These are phyloP conservation scores for Coptotermes formosanus DNA, from an alignment of 1,140 invertebrate genomes.

Conservation along the genomic window DNA sequence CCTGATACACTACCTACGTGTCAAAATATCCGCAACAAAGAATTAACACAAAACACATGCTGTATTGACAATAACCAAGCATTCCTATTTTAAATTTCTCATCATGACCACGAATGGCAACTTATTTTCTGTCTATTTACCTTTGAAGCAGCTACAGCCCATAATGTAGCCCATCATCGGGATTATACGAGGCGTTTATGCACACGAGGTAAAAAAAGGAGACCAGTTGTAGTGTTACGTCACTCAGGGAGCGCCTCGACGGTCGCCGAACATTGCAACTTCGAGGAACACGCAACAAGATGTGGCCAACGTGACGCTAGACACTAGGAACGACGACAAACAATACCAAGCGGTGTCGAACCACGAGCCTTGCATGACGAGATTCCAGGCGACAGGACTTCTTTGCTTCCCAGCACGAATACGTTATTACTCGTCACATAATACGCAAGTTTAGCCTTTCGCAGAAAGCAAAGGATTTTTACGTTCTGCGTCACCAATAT, in stretches of 20 bases:
- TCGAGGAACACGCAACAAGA: neutral
- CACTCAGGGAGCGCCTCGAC: neutral
- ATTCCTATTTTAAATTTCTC: too few species aligned
- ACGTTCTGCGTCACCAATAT: too few species aligned
- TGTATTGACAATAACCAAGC: too few species aligned
- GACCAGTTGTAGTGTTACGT: neutral
- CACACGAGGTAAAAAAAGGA: neutral
- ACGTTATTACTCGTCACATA: too few species aligned
- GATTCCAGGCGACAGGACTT: neutral
- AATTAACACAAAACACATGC: too few species aligned
- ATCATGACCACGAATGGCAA: neutral
- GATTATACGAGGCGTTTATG: slow-evolving; percentile 36
- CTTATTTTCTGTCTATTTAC: slow-evolving; percentile 49
- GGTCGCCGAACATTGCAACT: neutral
- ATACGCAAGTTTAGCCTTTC: too few species aligned
- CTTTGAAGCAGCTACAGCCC: slow-evolving; percentile 85
- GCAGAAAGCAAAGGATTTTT: too few species aligned
- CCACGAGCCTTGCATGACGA: neutral
- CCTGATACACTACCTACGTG: too few species aligned
- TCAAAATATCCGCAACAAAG: too few species aligned
- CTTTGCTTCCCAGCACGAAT: too few species aligned
- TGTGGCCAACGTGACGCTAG: neutral
- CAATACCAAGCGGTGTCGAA: neutral
- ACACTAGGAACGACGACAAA: neutral
- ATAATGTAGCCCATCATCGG: slow-evolving; percentile 86